Evolutionary conservation across 2,113 vertebrate species (phyloP).

Genomic region (Anolis sagrei): DNA sequence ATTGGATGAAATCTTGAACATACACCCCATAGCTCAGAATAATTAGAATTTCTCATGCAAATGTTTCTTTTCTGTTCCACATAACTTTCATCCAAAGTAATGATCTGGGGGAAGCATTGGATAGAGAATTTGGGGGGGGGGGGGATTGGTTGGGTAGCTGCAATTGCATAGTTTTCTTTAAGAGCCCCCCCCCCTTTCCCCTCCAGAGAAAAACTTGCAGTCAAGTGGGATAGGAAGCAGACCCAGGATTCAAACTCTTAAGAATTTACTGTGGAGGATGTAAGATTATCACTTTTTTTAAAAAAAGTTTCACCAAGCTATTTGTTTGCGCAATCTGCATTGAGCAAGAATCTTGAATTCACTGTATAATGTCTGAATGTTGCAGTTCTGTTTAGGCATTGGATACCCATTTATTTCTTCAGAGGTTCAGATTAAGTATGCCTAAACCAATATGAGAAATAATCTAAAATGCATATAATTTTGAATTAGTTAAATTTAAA

Average conservation of each 20-base stretch:
- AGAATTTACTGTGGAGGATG: neutral
- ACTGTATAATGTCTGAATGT: neutral
- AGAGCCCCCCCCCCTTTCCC: neutral
- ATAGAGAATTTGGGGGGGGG: neutral
- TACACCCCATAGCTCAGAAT: neutral
- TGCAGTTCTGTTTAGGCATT: neutral
- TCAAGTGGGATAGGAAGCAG: neutral
- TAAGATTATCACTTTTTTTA: neutral
- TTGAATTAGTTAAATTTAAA: neutral
- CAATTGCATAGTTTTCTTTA: slow-evolving; percentile 35
- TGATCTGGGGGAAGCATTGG: neutral
- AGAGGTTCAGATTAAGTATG: neutral
- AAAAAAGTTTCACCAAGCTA: neutral
- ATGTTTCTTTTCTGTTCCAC: neutral
- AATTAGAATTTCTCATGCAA: neutral
- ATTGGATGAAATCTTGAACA: slow-evolving; percentile 7
- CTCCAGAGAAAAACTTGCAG: neutral
- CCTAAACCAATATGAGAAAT: neutral
- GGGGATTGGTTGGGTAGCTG: slow-evolving; percentile 8
- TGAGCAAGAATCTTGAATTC: slow-evolving; percentile 12
- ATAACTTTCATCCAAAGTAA: neutral
- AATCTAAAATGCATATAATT: neutral
- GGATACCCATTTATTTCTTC: neutral
- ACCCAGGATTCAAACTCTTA: slow-evolving; percentile 15
- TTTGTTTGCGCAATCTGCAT: neutral